Conservation (phyloP, 2,888 invertebrate species). For the Meandrusa payeni region DNA sequence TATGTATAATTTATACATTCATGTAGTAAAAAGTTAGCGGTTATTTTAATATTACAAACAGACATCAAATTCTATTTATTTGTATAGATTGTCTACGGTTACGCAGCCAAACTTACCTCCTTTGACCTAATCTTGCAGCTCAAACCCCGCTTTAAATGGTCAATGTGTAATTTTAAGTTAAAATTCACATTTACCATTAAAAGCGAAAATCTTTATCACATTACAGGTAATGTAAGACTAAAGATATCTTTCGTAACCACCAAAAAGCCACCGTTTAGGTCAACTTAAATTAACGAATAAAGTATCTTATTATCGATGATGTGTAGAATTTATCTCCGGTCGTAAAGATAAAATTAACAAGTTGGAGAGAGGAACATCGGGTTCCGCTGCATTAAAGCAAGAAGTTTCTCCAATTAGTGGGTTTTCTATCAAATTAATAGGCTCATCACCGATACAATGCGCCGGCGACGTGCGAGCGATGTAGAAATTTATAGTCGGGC, state of each 20-base stretch:
- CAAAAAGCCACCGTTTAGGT: conserved; percentile 12
- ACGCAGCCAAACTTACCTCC: no score
- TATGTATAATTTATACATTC: no score
- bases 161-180: no score
- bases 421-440: conserved; percentile 44
- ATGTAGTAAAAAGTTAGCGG: no score
- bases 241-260: neutral
- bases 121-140: no score
- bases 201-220: no score
- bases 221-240: neutral
- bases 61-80: no score
- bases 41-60: no score
- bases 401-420: conserved; percentile 43
- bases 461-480: conserved; percentile 26
- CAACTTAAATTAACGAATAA: conserved; percentile 7
- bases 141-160: no score
- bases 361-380: conserved; percentile 26
- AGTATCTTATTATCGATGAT: conserved; percentile 31
- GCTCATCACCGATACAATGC: conserved; percentile 36
- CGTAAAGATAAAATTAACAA: conserved; percentile 43
- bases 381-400: conserved; percentile 28
- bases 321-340: conserved; percentile 37
- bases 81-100: no score
- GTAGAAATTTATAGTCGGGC: conserved; percentile 27
- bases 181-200: no score